Evolutionary conservation across 2,113 vertebrate species (phyloP), one percentile per base, ranked within the genome.

Genomic region (Odontesthes bonariensis): DNA sequence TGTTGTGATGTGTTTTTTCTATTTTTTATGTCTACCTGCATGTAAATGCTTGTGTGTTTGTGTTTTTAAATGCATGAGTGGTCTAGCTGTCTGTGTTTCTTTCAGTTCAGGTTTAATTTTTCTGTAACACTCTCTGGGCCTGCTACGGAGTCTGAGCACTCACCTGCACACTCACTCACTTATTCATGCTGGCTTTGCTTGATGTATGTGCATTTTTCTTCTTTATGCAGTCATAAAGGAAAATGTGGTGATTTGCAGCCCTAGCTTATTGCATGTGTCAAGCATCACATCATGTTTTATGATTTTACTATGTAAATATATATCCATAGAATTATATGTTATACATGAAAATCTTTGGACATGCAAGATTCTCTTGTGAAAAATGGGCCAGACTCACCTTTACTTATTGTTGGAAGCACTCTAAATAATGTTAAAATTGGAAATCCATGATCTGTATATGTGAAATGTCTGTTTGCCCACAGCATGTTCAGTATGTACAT

Each of bases 41-140:
- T 46, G 49, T 83, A 23, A 14, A 13, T 57, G 35, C 13, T 17
- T 12, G 57, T 49, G 54, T 64, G 54, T 40, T 42, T 68, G 57
- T 73, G 71, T 64, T 20, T 73, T 64, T 78, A 73, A 35, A 82
- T 69, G 76, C 72, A 67, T 12, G 27, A 73, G 53, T 76, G 74
- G 54, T 77, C 49, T 31, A 55, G 42, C 80, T 76, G 69, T 71
- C 44, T 1, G 13, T 79, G 71, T 81, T 69, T 82, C 54, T 66
- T 75, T 55, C 82, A 69, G 64, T 73, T 80, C 61, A 88, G 69
- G 76, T 91, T 86, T 82, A 88, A 87, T 87, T 91, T 77, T 87
- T 78, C 69, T 23, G 14, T 66, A 61, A 79, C 52, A 76, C 67
- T 62, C 73, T 52, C 69, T 65, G 58, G 75, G 59, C 74, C 73